A percentile compares a stretch with the other conserved stretches of the same genome.
Conservation (phyloP, 2,888 invertebrate genomes). For the Xanthia icteritia region DNA sequence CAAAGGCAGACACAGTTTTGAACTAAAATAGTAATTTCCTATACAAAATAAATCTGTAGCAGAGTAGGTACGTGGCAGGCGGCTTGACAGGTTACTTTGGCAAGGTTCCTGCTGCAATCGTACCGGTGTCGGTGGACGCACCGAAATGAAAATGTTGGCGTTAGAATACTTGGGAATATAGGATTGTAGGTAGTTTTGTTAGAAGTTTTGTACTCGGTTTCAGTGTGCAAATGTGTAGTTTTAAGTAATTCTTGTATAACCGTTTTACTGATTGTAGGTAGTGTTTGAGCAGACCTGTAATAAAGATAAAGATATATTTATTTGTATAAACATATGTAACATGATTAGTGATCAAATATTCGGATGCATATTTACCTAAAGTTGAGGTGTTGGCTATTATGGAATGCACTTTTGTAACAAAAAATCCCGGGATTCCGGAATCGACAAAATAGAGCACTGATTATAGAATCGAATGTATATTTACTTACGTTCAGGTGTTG, state of each 20-base stretch:
- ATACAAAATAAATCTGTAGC: slow-evolving; percentile 67
- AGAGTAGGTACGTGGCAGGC: slow-evolving; percentile 61
- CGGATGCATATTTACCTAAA: too few species aligned
- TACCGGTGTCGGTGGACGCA: slow-evolving; percentile 64
- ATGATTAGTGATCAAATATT: too few species aligned
- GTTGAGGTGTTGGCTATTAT: too few species aligned
- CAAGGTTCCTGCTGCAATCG: slow-evolving; percentile 74
- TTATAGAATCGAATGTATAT: too few species aligned
- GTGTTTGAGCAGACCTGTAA: too few species aligned
- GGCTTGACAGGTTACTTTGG: slow-evolving; percentile 82
- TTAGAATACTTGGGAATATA: slow-evolving; percentile 42
- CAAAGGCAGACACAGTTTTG: slow-evolving; percentile 33
- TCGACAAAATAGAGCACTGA: too few species aligned
- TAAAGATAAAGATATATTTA: too few species aligned
- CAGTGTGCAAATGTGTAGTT: neutral
- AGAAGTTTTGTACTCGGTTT: neutral
- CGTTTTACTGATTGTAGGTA: neutral
- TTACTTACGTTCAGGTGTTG: too few species aligned
- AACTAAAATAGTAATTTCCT: slow-evolving; percentile 54
- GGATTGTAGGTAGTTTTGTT: slow-evolving; percentile 18
- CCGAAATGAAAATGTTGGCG: slow-evolving; percentile 68
- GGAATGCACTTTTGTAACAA: too few species aligned
- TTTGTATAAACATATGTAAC: too few species aligned
- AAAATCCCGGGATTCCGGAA: too few species aligned
- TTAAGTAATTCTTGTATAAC: neutral